Percentiles rank a stretch among this genome's conserved stretches.
These are phyloP conservation scores for Cyaniris semiargus DNA, from an alignment of 2,888 invertebrate genomes.

Conservation along the genomic window DNA sequence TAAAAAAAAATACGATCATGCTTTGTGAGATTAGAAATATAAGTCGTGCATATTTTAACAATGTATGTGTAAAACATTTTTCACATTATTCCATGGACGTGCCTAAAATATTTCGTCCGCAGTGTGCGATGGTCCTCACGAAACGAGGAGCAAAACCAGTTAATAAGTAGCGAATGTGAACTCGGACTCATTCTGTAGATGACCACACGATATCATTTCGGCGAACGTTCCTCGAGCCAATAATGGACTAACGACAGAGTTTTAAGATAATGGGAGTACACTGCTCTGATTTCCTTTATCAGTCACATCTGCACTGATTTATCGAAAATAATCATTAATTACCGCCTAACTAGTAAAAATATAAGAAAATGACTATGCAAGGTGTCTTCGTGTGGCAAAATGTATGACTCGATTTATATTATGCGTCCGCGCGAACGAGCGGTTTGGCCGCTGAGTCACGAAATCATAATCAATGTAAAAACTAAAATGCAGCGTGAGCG, in stretches of 20 bases:
- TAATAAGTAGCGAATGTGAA: slow-evolving; percentile 46
- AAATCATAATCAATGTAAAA: too few relatives aligned
- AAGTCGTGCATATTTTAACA: too few relatives aligned
- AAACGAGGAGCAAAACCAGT: slow-evolving; percentile 41
- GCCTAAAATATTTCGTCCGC: not conserved
- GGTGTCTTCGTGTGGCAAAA: too few relatives aligned
- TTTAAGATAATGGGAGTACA: slow-evolving; percentile 61
- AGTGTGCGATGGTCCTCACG: slow-evolving; percentile 26
- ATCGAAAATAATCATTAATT: too few relatives aligned
- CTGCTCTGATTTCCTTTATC: slow-evolving; percentile 28
- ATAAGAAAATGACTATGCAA: too few relatives aligned
- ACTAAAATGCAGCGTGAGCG: too few relatives aligned
- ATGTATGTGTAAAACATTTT: not conserved
- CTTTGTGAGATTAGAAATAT: too few relatives aligned
- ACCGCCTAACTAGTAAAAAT: too few relatives aligned
- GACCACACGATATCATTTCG: slow-evolving; percentile 53
- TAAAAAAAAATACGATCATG: too few relatives aligned
- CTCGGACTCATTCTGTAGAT: slow-evolving; percentile 45
- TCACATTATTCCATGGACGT: not conserved
- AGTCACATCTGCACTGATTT: not conserved
- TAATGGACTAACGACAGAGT: slow-evolving; percentile 61
- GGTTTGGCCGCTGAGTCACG: too few relatives aligned
- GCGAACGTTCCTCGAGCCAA: slow-evolving; percentile 51
- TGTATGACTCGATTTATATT: too few relatives aligned
- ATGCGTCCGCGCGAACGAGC: too few relatives aligned